These are phyloP conservation scores for Mesorhabditis sp. DNA, from an alignment of 2,888 invertebrate species.

Conservation along the genomic window DNA sequence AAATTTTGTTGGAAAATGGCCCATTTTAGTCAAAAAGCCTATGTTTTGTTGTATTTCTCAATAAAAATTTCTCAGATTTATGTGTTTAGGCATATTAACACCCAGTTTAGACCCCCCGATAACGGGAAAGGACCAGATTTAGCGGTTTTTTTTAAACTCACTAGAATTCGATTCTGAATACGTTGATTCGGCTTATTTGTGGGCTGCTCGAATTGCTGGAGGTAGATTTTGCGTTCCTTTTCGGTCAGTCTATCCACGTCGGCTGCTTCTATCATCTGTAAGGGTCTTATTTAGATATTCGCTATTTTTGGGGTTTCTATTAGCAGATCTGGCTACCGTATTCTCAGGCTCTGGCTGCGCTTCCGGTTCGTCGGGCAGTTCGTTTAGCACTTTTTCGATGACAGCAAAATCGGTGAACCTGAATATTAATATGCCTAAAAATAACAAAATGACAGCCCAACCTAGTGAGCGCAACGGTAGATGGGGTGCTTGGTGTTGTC, in stretches of 20 bases:
- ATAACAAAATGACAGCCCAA: too few species aligned
- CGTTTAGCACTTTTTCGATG: conserved; percentile 1
- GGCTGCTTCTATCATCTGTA: neutral
- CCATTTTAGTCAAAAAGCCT: too few species aligned
- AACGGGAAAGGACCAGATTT: too few species aligned
- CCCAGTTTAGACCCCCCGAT: too few species aligned
- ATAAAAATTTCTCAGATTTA: too few species aligned
- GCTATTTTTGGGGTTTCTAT: neutral
- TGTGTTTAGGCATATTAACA: too few species aligned
- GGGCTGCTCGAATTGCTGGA: neutral
- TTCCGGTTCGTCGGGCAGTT: neutral
- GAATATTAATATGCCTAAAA: neutral
- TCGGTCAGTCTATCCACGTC: neutral
- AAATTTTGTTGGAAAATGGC: too few species aligned
- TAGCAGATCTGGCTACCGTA: neutral
- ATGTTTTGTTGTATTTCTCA: too few species aligned
- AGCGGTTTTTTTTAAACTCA: neutral
- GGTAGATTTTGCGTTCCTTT: neutral
- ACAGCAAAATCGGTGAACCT: neutral
- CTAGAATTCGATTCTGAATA: neutral
- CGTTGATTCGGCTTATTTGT: neutral
- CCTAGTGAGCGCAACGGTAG: too few species aligned
- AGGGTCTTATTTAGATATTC: neutral
- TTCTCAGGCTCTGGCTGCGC: neutral
- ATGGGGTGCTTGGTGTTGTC: neutral